Evolutionary conservation across 2,113 vertebrate species (phyloP).

Genomic region (Erinaceus europaeus): DNA sequence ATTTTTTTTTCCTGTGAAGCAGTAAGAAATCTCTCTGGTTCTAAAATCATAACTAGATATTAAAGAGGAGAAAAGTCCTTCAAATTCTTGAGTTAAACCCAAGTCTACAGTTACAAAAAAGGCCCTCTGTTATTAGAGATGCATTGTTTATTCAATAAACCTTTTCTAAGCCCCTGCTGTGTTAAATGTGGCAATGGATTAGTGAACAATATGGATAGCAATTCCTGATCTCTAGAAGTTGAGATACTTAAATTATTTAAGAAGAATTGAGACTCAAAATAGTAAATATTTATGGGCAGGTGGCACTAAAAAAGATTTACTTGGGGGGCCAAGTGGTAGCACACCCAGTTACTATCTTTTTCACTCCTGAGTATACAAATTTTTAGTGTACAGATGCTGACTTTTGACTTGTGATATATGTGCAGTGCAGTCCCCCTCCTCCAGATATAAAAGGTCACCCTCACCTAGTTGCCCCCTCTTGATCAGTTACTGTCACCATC

Average conservation of each 20-base stretch:
- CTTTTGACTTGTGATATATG: too few species aligned
- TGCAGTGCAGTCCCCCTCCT: too few species aligned
- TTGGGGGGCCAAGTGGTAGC: too few species aligned
- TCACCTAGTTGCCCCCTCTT: background rate
- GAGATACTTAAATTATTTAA: conserved; percentile 20
- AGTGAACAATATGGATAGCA: conserved; percentile 9
- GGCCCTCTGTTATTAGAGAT: background rate
- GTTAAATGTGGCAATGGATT: background rate
- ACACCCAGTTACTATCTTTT: too few species aligned
- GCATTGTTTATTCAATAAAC: background rate
- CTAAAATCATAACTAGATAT: background rate
- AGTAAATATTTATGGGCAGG: background rate
- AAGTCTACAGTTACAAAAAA: conserved; percentile 2
- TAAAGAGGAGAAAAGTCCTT: background rate
- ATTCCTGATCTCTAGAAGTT: background rate
- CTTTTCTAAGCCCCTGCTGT: background rate
- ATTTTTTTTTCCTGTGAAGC: background rate
- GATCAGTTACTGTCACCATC: background rate
- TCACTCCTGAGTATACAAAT: too few species aligned
- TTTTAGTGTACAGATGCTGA: conserved; percentile 5
- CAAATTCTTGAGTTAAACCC: background rate
- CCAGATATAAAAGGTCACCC: background rate
- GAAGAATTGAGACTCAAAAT: background rate
- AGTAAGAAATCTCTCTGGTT: background rate
- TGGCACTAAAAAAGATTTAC: background rate